A percentile compares a stretch with the other conserved stretches of the same genome.
Conservation (phyloP, 2,888 invertebrate genomes). For the Hydraecia micacea region DNA sequence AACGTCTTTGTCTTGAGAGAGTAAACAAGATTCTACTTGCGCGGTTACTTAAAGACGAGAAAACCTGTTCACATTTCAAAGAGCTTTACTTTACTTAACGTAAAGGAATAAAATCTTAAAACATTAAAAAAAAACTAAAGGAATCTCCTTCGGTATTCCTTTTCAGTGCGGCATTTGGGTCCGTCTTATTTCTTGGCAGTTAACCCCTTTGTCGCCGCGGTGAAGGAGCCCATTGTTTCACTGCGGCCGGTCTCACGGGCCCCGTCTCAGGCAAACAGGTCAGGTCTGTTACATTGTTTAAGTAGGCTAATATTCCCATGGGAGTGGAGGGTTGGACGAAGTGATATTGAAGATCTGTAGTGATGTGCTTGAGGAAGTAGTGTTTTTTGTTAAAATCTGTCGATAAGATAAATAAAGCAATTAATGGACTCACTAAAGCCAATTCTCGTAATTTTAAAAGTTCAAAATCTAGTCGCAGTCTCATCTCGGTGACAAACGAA, state of each 20-base stretch:
- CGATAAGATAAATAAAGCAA: too few species aligned
- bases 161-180: constrained; percentile 63
- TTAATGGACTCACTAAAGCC: background rate
- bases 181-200: constrained; percentile 75
- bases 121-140: constrained; percentile 22
- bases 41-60: background rate
- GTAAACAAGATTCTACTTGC: background rate
- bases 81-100: background rate
- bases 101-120: constrained; percentile 50
- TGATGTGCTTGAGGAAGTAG: constrained; percentile 39
- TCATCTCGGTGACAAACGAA: too few species aligned
- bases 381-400: background rate
- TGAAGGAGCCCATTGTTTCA: constrained; percentile 80
- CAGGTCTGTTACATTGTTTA: constrained; percentile 82
- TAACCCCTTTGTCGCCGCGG: constrained; percentile 76
- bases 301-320: constrained; percentile 83
- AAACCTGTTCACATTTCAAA: constrained; percentile 12
- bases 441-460: too few species aligned
- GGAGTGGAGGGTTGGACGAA: constrained; percentile 64
- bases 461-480: too few species aligned
- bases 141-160: constrained; percentile 51
- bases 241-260: constrained; percentile 78
- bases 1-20: too few species aligned
- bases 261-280: constrained; percentile 83
- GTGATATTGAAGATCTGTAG: constrained; percentile 36